A percentile compares a stretch with the other conserved stretches of the same genome.
Conservation (phyloP, 2,888 invertebrate species). For the Phymatocera aterrima region DNA sequence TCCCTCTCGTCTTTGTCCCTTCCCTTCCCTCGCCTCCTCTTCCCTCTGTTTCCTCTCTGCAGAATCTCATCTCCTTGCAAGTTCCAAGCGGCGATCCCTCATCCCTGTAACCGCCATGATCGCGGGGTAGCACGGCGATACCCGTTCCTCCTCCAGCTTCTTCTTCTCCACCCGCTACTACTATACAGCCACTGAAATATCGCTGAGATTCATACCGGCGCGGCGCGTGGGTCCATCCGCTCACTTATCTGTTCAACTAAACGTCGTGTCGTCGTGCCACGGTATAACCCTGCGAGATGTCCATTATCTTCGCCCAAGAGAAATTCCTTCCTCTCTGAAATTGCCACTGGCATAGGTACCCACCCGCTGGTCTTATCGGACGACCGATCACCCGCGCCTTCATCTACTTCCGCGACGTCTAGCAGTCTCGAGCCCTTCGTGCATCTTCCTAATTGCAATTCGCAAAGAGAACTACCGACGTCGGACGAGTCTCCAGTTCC, state of each 20-base stretch:
- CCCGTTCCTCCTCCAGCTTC: constrained; percentile 48
- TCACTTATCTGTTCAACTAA: constrained; percentile 37
- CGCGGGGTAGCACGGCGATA: constrained; percentile 46
- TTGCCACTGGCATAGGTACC: constrained; percentile 4
- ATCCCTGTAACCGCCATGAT: constrained; percentile 47
- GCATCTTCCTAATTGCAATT: not conserved
- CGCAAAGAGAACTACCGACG: not conserved
- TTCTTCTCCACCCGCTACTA: constrained; percentile 49
- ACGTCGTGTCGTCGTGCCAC: constrained; percentile 26
- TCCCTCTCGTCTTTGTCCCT: constrained; percentile 60
- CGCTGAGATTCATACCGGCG: constrained; percentile 51
- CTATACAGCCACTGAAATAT: constrained; percentile 60
- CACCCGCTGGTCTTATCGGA: not conserved
- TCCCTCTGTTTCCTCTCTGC: constrained; percentile 49
- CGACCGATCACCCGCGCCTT: constrained; percentile 8
- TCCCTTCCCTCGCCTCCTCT: constrained; percentile 23
- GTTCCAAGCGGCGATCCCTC: constrained; percentile 55
- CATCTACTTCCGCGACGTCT: not conserved
- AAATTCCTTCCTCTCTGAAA: constrained; percentile 41
- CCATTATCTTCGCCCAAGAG: constrained; percentile 32
- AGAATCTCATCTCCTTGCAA: constrained; percentile 57
- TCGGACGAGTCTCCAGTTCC: too few relatives aligned
- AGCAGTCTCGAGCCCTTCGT: not conserved
- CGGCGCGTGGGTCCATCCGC: constrained; percentile 32
- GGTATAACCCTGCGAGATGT: constrained; percentile 34